phyloP scores from a whole-genome alignment of 2,113 vertebrate species.

The Haemorhous mexicanus region DNA sequence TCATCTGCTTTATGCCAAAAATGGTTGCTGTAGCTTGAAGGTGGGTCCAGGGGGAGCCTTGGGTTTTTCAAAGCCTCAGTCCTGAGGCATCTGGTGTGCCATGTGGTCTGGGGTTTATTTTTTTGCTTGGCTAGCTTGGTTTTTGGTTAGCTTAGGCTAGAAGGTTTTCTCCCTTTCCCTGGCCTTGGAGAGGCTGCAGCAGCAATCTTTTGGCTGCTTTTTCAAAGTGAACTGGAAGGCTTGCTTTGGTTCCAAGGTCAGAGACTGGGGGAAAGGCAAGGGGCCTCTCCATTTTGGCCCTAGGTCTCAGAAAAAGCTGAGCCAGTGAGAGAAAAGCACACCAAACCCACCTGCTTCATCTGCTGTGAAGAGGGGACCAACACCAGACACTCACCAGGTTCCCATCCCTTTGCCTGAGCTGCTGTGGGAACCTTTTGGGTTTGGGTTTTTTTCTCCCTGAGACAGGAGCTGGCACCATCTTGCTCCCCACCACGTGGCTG shows the following conservation, averaged over 20 bases:
- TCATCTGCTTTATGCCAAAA: not conserved
- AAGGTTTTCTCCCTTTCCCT: not conserved
- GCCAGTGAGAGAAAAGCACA: not conserved
- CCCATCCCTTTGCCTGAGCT: not conserved
- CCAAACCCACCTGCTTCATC: not conserved
- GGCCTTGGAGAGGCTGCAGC: not conserved
- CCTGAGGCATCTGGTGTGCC: fast-evolving
- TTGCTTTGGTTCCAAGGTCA: not conserved
- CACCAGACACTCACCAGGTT: not conserved
- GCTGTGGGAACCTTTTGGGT: fast-evolving
- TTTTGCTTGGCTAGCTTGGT: not conserved
- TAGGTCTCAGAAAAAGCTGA: not conserved
- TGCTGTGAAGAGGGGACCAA: not conserved
- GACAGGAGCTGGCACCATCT: not conserved
- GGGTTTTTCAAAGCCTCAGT: not conserved
- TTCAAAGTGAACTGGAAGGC: fast-evolving
- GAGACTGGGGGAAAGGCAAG: not conserved
- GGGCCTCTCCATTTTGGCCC: not conserved
- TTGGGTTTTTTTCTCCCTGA: not conserved
- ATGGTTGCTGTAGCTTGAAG: not conserved
- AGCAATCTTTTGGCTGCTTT: not conserved
- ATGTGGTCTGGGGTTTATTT: not conserved
- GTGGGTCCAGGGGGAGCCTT: not conserved
- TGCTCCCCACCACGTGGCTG: not conserved
- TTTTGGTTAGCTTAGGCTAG: not conserved